Evolutionary conservation across 2,113 vertebrate species (phyloP).

Genomic region (Mungos mungo): DNA sequence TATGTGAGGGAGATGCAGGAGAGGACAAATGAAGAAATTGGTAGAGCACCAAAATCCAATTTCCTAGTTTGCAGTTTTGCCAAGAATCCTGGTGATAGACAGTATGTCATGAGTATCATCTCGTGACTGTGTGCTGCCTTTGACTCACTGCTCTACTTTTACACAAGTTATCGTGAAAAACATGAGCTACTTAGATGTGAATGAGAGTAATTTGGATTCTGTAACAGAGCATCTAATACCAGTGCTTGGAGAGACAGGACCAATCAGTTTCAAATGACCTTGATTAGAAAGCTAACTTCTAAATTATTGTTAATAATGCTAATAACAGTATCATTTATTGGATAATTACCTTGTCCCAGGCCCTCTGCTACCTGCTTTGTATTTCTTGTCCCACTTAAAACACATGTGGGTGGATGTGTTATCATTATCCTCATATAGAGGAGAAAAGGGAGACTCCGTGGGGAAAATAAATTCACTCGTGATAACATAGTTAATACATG

Average conservation of each 20-base stretch:
- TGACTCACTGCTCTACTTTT: neutral
- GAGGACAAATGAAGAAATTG: slow-evolving; percentile 23
- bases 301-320: slow-evolving; percentile 15
- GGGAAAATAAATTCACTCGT: neutral
- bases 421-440: neutral
- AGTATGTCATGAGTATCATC: slow-evolving; percentile 4
- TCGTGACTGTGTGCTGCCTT: neutral
- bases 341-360: neutral
- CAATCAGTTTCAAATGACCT: neutral
- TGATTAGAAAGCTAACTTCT: slow-evolving; percentile 27
- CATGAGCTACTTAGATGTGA: neutral
- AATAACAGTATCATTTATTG: neutral
- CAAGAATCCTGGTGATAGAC: slow-evolving; percentile 31
- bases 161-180: slow-evolving; percentile 36
- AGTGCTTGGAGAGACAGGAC: slow-evolving; percentile 44
- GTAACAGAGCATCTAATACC: neutral
- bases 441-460: neutral
- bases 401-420: neutral
- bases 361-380: neutral
- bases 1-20: neutral
- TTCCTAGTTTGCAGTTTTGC: slow-evolving; percentile 1
- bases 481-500: neutral
- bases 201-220: slow-evolving; percentile 35
- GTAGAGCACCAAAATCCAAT: slow-evolving; percentile 39
- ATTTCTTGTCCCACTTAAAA: neutral